Evolutionary conservation across 2,888 invertebrate species (phyloP).

Genomic region (Scrobipalpa atriplicella): DNA sequence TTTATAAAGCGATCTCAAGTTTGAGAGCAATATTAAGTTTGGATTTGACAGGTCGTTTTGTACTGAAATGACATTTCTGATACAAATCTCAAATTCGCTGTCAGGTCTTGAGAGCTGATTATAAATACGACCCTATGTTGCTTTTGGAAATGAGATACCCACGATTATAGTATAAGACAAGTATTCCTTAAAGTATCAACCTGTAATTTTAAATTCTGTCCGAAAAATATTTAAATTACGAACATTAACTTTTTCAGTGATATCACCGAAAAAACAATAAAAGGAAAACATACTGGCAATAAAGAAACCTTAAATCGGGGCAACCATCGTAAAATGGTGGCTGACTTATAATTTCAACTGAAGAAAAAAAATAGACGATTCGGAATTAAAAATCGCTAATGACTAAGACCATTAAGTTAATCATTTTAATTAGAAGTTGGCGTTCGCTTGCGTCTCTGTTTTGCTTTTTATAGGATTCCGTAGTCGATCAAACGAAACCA

Average conservation of each 20-base stretch:
- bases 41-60: too few relatives aligned
- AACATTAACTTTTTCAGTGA: constrained; percentile 37
- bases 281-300: constrained; percentile 51
- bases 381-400: constrained; percentile 82
- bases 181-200: too few relatives aligned
- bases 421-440: constrained; percentile 82
- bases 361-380: constrained; percentile 68
- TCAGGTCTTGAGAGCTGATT: too few relatives aligned
- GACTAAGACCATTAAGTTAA: constrained; percentile 82
- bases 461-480: constrained; percentile 43
- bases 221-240: not conserved
- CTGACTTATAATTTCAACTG: constrained; percentile 65
- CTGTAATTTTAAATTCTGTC: too few relatives aligned
- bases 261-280: constrained; percentile 48
- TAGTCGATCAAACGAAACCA: not conserved
- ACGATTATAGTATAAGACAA: too few relatives aligned
- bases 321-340: constrained; percentile 62
- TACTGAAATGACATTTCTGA: too few relatives aligned
- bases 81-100: too few relatives aligned
- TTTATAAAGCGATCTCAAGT: too few relatives aligned
- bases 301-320: constrained; percentile 54
- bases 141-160: too few relatives aligned
- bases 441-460: constrained; percentile 64
- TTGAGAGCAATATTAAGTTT: too few relatives aligned
- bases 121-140: too few relatives aligned